Percentiles rank a stretch among this genome's conserved stretches.
Conservation (phyloP, 2,888 invertebrate genomes). For the Dynastes grantii region DNA sequence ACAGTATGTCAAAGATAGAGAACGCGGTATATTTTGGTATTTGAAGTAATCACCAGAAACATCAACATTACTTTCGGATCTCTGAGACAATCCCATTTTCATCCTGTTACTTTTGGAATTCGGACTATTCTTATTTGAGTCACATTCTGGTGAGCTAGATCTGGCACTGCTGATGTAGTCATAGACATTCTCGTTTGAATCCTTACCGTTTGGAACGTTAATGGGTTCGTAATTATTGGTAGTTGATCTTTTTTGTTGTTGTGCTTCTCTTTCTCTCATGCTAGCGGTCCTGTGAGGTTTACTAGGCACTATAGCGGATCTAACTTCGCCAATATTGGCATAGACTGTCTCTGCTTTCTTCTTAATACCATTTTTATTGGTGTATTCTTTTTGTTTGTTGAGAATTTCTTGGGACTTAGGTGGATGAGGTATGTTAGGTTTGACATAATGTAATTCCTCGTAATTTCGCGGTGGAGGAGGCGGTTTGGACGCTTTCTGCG, state of each 20-base stretch:
- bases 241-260: conserved; percentile 59
- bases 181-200: conserved; percentile 75
- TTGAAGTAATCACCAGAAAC: conserved; percentile 75
- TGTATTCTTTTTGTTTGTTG: conserved; percentile 73
- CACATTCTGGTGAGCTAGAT: conserved; percentile 81
- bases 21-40: conserved; percentile 74
- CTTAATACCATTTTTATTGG: conserved; percentile 70
- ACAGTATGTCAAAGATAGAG: conserved; percentile 84
- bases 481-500: conserved; percentile 69
- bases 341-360: conserved; percentile 77
- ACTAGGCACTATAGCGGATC: conserved; percentile 82
- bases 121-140: conserved; percentile 71
- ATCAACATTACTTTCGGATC: conserved; percentile 73
- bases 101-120: conserved; percentile 65
- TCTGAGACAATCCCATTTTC: conserved; percentile 67
- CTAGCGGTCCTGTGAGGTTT: conserved; percentile 91
- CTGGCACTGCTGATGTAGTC: conserved; percentile 78
- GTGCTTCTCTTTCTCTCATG: conserved; percentile 85
- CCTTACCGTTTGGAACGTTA: conserved; percentile 59
- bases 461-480: conserved; percentile 83
- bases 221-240: conserved; percentile 64
- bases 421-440: conserved; percentile 80
- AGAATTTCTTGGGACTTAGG: conserved; percentile 80
- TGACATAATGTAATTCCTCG: conserved; percentile 73
- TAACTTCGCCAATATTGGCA: conserved; percentile 88